Evolutionary conservation across 2,797 vertebrate genomes (phyloP).

Genomic region (Meda fulgida): DNA sequence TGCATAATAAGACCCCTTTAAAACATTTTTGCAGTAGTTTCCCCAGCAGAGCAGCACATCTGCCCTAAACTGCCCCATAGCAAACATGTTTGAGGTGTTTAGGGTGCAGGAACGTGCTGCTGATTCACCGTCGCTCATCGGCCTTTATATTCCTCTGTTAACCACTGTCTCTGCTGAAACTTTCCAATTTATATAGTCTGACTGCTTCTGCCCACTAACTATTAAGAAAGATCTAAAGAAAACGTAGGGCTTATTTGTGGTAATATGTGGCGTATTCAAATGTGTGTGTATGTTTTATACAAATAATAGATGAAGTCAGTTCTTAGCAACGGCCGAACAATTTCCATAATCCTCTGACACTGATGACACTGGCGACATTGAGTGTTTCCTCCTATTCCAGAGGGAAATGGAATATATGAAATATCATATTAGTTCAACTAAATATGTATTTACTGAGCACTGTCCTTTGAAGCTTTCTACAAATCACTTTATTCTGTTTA

Average conservation of each 20-base stretch:
- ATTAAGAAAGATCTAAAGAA: slow-evolving; percentile 48
- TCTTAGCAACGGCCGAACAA: slow-evolving; percentile 31
- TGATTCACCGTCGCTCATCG: slow-evolving; percentile 52
- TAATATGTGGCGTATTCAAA: slow-evolving; percentile 33
- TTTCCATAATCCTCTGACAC: slow-evolving; percentile 30
- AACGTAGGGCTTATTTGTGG: slow-evolving; percentile 39
- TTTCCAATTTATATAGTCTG: slow-evolving; percentile 48
- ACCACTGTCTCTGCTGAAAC: slow-evolving; percentile 22
- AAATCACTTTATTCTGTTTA: neutral
- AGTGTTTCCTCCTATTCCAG: slow-evolving; percentile 29
- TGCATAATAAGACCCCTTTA: no score
- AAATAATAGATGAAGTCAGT: slow-evolving; percentile 51
- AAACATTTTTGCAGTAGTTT: neutral
- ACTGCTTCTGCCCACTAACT: slow-evolving; percentile 37
- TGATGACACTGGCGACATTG: slow-evolving; percentile 38
- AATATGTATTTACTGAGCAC: slow-evolving; percentile 44
- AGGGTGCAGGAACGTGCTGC: slow-evolving; percentile 21
- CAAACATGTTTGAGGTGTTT: slow-evolving; percentile 2
- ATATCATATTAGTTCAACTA: slow-evolving; percentile 25
- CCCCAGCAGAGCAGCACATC: neutral
- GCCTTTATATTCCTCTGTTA: slow-evolving; percentile 16
- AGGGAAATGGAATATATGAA: slow-evolving; percentile 46
- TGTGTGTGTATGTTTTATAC: slow-evolving; percentile 20
- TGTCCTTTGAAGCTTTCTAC: neutral
- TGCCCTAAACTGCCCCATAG: neutral